phyloP scores from a whole-genome alignment of 2,113 vertebrate genomes.

The Galbula dea region DNA sequence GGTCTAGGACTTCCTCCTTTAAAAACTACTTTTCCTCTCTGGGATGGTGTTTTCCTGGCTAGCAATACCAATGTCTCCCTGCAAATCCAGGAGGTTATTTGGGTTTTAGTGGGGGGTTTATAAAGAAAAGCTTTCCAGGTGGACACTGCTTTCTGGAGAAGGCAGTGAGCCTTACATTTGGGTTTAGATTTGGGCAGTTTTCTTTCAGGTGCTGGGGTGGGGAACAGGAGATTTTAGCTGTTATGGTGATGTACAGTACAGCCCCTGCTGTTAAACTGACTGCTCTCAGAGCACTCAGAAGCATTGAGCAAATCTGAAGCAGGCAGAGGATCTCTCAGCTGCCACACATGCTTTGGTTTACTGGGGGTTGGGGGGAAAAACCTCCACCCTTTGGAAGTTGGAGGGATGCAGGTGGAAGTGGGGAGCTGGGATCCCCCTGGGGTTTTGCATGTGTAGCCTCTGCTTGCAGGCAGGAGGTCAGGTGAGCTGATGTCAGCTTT shows the following conservation, averaged over 20 bases:
- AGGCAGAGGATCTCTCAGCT: background rate
- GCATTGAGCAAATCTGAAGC: background rate
- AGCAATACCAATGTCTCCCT: fast-evolving
- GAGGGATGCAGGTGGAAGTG: background rate
- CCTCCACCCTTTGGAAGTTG: too few relatives aligned
- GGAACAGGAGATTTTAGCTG: too few relatives aligned
- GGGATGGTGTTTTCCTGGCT: background rate
- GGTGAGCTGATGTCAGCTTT: background rate
- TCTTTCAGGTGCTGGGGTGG: too few relatives aligned
- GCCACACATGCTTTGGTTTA: background rate
- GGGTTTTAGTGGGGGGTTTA: too few relatives aligned
- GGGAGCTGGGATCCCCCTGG: background rate
- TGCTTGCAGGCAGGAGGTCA: background rate
- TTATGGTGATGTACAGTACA: too few relatives aligned
- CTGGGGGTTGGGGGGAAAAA: background rate
- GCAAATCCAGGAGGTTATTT: background rate
- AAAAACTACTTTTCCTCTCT: background rate
- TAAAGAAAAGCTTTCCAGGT: too few relatives aligned
- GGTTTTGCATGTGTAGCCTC: background rate
- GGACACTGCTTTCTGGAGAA: too few relatives aligned
- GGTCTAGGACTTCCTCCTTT: background rate
- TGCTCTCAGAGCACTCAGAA: background rate
- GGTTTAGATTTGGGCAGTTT: background rate
- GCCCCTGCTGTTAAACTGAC: fast-evolving
- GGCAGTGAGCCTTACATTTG: too few relatives aligned